Evolutionary conservation across 2,113 vertebrate species (phyloP), one percentile per base, ranked within the genome.

Genomic region (Argyrosomus japonicus): DNA sequence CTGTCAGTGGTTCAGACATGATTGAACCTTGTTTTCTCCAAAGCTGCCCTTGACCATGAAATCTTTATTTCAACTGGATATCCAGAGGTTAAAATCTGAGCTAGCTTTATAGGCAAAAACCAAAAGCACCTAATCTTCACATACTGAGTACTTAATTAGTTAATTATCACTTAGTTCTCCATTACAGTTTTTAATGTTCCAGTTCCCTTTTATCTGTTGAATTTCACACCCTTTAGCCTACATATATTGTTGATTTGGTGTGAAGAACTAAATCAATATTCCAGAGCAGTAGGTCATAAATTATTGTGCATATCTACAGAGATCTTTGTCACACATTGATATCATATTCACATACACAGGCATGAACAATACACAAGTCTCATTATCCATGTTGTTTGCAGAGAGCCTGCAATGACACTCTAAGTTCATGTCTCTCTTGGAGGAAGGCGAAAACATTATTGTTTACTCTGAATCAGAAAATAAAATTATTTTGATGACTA

Each of bases 401-500:
- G 48, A 79, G 58, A 86, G 57, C 5, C 53, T 53, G 15, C 62
- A 87, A 87, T 84, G 88, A 76, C 82, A 84, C 27, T 54, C 21
- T 72, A 79, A 90, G 57, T 83, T 87, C 71, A 80, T 27, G 27
- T 48, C 12, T 82, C 83, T 67, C 65, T 67, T 10, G 0, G 21
- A 36, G 21, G 43, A 71, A 82, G 43, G 36, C 45, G 54, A 25
- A 79, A 79, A 69, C 23, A 69, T 73, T 7, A 57, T 76, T 67
- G 53, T 85, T 86, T 68, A 62, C 54, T 67, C 47, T 74, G 73
- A 87, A 83, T 85, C 57, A 63, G 45, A 86, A 88, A 87, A 76
- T 77, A 58, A 71, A 85, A 90, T 83, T 53, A 81, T 79, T 82
- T 68, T 80, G 64, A 77, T 83, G 79, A 88, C 79, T 65, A 79